These are phyloP conservation scores for Lampris incognitus DNA, from an alignment of 2,113 vertebrate species.

Conservation along the genomic window DNA sequence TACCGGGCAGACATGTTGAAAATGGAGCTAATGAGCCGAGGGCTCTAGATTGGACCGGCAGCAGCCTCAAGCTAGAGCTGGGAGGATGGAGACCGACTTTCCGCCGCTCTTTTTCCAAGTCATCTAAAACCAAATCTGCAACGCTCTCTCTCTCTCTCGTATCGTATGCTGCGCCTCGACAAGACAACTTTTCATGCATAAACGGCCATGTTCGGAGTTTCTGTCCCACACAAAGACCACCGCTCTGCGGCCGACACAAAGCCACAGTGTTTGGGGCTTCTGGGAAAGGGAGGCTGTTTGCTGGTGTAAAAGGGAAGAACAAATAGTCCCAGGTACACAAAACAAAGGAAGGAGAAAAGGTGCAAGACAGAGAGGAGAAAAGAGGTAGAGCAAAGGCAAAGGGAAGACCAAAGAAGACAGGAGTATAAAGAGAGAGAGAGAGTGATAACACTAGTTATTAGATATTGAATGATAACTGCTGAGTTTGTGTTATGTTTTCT, in stretches of 20 bases:
- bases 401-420: background rate
- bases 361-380: background rate
- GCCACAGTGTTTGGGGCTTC: constrained; percentile 60
- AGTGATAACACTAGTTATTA: constrained; percentile 18
- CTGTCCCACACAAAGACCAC: constrained; percentile 57
- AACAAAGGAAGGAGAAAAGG: background rate
- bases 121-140: constrained; percentile 14
- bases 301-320: constrained; percentile 56
- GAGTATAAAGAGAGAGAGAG: background rate
- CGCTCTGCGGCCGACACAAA: constrained; percentile 56
- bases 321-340: constrained; percentile 70
- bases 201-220: constrained; percentile 64
- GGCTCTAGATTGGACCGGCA: constrained; percentile 50
- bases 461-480: background rate
- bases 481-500: background rate
- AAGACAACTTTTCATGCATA: constrained; percentile 51
- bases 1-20: constrained; percentile 72
- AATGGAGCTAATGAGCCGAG: constrained; percentile 67
- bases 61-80: constrained; percentile 62
- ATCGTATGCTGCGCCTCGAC: constrained; percentile 11
- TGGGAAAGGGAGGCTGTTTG: constrained; percentile 47
- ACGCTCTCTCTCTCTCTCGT: background rate
- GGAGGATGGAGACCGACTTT: constrained; percentile 44
- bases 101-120: constrained; percentile 17
- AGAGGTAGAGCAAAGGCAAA: background rate